These are phyloP conservation scores for Mico argentatus DNA, from an alignment of 2,797 vertebrate species.

Conservation along the genomic window DNA sequence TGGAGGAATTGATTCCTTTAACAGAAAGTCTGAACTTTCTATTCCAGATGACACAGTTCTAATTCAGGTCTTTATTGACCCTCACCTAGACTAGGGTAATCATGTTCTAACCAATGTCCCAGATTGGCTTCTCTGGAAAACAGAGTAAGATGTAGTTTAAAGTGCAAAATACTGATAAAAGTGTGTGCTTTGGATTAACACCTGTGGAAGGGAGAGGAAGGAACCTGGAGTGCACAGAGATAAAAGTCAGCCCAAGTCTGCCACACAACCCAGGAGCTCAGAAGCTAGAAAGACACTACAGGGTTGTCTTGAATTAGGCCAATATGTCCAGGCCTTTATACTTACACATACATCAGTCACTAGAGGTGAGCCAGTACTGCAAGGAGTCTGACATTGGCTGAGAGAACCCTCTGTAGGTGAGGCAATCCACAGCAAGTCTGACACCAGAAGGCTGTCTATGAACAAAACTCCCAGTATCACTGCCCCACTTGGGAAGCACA, in stretches of 20 bases:
- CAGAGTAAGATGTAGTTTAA: neutral
- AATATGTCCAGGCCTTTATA: neutral
- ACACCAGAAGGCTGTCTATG: neutral
- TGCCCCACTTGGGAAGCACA: neutral
- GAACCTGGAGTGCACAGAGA: neutral
- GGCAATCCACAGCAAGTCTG: neutral
- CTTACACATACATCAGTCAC: too few relatives aligned
- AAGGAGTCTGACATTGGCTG: neutral
- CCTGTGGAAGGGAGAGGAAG: neutral
- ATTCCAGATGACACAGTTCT: neutral
- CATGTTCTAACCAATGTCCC: neutral
- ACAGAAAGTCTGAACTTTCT: neutral
- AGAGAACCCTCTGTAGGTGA: neutral
- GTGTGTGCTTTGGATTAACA: neutral
- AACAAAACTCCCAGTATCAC: neutral
- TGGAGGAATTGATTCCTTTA: neutral
- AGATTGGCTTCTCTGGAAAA: neutral
- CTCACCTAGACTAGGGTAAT: neutral
- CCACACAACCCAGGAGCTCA: neutral
- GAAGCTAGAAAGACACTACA: neutral
- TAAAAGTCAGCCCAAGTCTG: neutral
- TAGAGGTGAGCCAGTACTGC: neutral
- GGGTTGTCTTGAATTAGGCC: neutral
- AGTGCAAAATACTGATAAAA: neutral
- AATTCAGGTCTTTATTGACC: neutral